Percentiles rank a stretch among this genome's conserved stretches.
Conservation (phyloP, 1,140 invertebrate genomes). For the Arion vulgaris region DNA sequence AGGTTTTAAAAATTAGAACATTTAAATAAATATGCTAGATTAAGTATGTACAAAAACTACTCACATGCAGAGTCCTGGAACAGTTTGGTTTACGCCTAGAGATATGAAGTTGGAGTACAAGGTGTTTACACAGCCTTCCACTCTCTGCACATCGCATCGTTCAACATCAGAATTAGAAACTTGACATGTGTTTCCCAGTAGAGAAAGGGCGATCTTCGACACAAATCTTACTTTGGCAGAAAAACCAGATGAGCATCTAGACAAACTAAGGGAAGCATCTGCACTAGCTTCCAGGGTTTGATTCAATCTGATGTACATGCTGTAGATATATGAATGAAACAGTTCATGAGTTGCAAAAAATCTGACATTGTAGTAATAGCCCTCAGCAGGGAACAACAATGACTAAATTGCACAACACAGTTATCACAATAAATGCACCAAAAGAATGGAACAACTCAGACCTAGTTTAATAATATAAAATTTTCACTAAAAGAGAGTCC, state of each 20-base stretch:
- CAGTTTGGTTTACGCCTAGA: slow-evolving; percentile 5
- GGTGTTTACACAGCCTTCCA: neutral
- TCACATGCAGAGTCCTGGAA: slow-evolving; percentile 4
- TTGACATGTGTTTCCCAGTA: neutral
- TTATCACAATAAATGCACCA: no score
- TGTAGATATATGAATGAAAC: neutral
- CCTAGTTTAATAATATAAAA: no score
- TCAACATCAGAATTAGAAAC: neutral
- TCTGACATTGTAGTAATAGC: no score
- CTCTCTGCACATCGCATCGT: slow-evolving; percentile 3
- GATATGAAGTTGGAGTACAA: neutral
- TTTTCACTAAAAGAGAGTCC: no score
- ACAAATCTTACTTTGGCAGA: neutral
- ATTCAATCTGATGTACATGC: neutral
- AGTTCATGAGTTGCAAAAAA: no score
- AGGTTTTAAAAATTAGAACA: no score
- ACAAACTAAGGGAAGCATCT: neutral
- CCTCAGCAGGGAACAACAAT: no score
- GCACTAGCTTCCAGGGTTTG: neutral
- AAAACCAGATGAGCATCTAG: slow-evolving; percentile 15
- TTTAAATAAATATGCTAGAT: no score
- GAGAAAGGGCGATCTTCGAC: neutral
- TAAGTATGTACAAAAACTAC: no score
- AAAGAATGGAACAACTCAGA: no score
- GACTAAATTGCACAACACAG: no score